Base-by-base conservation (phyloP, 1,140 invertebrate genomes). In the Hylaeus anthracinus region DNA sequence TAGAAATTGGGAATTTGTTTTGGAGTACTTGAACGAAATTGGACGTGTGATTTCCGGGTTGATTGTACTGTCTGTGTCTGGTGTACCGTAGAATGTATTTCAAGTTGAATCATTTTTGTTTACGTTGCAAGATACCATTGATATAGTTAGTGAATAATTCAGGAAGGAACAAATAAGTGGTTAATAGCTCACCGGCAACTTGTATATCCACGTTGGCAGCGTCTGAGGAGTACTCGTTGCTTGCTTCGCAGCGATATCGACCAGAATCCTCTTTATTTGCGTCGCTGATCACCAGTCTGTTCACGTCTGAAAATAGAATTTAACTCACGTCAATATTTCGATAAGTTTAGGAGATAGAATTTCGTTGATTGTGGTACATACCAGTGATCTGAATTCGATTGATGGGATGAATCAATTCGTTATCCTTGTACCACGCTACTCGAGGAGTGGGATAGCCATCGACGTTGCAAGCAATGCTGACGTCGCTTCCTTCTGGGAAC, bases 401-500 rank as follows among this genome's bases (percentile, higher is more conserved):
- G 71, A 90, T 92, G 45, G 91, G 69, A 55, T 90, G 79, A 53
- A 97, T 84, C 5, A 91, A 92, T 53, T 93, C 88, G 60, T 95
- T 94, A 89, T 98, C 95, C 92, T 97, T 97, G 88, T 95, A 97
- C 97, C 97, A 98, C 58, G 94, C 92, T 0, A 97, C 95, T 75
- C 94, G 92, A 5, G 97, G 97, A 56, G 93, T 91, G 1, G 97
- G 97, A 92, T 96, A 96, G 3, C 97, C 97, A 69, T 96, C 95
- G 12, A 97, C 96, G 8, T 95, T 94, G 91, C 97, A 98, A n/a
- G 94, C 94, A 61, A 98, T 94, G 58, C 91, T 94, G 65, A 98
- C 94, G 78, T 96, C 95, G 61, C 95, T 94, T 64, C 96, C 96
- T 65, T 94, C 94, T 2, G 94, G 92, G 89, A 95, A 96, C 65